phyloP scores from a whole-genome alignment of 64 coral and sea anemone genomes.

The Orbicella faveolata region DNA sequence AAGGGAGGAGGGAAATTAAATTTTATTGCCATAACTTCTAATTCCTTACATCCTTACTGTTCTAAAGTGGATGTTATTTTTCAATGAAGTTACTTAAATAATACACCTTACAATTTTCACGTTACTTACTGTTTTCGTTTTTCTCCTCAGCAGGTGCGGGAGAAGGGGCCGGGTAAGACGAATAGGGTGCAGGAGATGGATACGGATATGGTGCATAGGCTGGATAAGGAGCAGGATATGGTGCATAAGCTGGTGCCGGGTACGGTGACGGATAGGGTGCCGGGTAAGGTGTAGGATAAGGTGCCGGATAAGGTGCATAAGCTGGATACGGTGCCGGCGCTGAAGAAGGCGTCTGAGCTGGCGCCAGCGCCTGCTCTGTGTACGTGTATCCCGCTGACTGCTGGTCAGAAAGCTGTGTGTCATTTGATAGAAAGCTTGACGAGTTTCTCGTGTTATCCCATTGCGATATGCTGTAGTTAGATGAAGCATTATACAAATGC shows the following conservation, averaged over 20 bases:
- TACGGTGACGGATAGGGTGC: slow-evolving; percentile 39
- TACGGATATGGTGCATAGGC: slow-evolving; percentile 36
- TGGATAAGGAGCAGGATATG: slow-evolving; percentile 32
- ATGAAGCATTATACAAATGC: neutral
- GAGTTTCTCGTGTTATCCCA: neutral
- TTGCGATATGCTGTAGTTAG: neutral
- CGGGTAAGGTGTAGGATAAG: neutral
- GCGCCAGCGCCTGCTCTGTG: slow-evolving; percentile 23
- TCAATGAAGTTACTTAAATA: neutral
- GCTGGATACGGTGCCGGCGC: slow-evolving; percentile 8
- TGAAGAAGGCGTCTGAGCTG: slow-evolving; percentile 2
- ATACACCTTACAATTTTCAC: neutral
- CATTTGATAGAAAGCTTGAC: neutral
- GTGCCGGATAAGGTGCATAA: neutral
- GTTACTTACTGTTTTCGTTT: slow-evolving; percentile 8
- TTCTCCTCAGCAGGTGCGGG: neutral
- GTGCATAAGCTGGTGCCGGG: slow-evolving; percentile 7
- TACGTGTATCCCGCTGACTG: slow-evolving; percentile 50
- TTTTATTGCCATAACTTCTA: too few relatives aligned
- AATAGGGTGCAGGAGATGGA: slow-evolving; percentile 21
- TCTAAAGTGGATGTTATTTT: too few relatives aligned
- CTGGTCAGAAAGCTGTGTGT: slow-evolving; percentile 1
- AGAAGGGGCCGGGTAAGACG: slow-evolving; percentile 1
- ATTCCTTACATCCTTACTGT: too few relatives aligned
- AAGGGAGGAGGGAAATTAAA: too few relatives aligned